These are phyloP conservation scores for Agapornis canus DNA, from an alignment of 2,797 vertebrate genomes.

Conservation along the genomic window DNA sequence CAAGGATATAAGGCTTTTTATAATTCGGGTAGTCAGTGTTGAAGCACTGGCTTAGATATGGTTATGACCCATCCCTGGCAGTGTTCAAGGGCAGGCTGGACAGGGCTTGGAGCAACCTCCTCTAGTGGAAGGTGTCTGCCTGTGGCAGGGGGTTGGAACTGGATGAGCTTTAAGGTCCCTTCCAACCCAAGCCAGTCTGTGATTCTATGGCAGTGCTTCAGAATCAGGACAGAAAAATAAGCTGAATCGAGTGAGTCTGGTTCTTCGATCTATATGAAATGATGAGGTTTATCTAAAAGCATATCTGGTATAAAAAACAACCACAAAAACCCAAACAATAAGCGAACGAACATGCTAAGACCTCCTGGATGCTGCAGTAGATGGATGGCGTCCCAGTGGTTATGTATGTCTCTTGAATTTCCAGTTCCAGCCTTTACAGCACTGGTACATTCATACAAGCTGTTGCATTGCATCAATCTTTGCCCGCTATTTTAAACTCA, in stretches of 20 bases:
- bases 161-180: neutral
- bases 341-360: fast-evolving
- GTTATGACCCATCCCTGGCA: neutral
- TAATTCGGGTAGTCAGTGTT: neutral
- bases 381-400: neutral
- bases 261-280: neutral
- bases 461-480: neutral
- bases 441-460: neutral
- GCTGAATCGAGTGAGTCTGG: neutral
- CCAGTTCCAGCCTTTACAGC: neutral
- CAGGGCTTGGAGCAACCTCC: neutral
- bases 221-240: neutral
- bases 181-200: neutral
- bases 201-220: neutral
- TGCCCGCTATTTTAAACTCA: neutral
- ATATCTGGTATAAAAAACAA: neutral
- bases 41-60: neutral
- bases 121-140: neutral
- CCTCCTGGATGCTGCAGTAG: neutral
- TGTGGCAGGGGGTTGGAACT: neutral
- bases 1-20: neutral
- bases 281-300: neutral
- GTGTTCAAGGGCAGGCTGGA: neutral
- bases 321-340: neutral
- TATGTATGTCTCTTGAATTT: neutral